Base-by-base conservation (phyloP, 2,797 vertebrate genomes). In the Acanthurus leucopareius region DNA sequence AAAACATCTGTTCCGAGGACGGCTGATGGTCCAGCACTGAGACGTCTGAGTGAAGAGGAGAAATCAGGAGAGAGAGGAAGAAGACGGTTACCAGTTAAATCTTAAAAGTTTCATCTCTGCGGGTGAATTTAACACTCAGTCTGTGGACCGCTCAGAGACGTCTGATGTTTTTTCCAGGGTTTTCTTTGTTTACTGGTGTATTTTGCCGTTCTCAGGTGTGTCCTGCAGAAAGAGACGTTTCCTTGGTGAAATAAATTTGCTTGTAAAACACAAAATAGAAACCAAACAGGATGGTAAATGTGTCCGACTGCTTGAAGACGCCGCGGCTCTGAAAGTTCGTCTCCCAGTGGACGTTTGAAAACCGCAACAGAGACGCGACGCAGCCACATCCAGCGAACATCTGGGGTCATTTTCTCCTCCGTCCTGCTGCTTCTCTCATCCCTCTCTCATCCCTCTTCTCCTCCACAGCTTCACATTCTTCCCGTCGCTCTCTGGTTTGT, bases 311-410 rank as follows among this genome's bases (percentile, higher is more conserved):
- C 49, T 13, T 25, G 15, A 42, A n/a, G 51, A 47, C 17, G 69
- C 49, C 53, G 0, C 28, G n/a, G 42, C 1, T 48, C 68, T 69
- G 13, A 17, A 51, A 10, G 38, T 10, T 7, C 38, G 38, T 40
- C 38, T 40, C 6, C 38, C 38, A 40, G 38, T 40, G 38, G 25
- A 25, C 25, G 25, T 25, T 25, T 25, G 25, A 25, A 25, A 25
- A 25, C 25, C 25, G 25, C 25, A 25, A 25, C 25, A 25, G 38
- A 20, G 9, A 48, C 42, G 11, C 42, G 48, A 40, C 11, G 16
- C 38, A 28, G 73, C 40, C 53, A 44, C 56, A 60, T 62, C 70
- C 56, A 49, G 20, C 13, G 13, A 14, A 62, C 45, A 2, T 47
- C 19, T 19, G 16, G 3, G 0, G 0, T 32, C 25, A 28, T 11